Percentiles rank a stretch among this genome's conserved stretches.
Conservation (phyloP, 23 tunicate species). For the Styela plicata region DNA sequence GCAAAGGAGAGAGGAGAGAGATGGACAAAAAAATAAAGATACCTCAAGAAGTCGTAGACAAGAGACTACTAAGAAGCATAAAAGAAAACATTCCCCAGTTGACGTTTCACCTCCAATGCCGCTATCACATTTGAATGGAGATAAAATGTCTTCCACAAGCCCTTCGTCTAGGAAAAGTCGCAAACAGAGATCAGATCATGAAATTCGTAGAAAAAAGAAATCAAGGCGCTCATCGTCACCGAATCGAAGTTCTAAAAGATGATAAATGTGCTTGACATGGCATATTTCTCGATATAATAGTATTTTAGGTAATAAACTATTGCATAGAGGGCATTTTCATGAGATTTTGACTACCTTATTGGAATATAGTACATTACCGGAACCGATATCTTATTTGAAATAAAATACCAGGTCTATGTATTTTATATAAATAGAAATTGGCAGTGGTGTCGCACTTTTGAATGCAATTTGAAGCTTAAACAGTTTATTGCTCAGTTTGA, state of each 20-base stretch:
- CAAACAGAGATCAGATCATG: slow-evolving; percentile 8
- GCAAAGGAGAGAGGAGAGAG: slow-evolving; percentile 10
- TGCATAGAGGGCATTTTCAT: background rate
- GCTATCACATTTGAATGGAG: slow-evolving; percentile 9
- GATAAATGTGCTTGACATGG: background rate
- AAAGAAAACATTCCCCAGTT: slow-evolving; percentile 9
- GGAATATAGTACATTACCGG: too few relatives aligned
- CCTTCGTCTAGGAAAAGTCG: slow-evolving; percentile 11
- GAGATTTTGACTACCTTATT: too few relatives aligned
- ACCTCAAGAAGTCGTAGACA: slow-evolving; percentile 12
- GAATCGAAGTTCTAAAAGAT: background rate
- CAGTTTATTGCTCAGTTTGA: too few relatives aligned
- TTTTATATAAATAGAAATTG: too few relatives aligned
- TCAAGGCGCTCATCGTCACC: background rate
- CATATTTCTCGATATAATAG: too few relatives aligned
- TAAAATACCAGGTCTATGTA: too few relatives aligned
- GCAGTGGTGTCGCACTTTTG: too few relatives aligned
- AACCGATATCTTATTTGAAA: too few relatives aligned
- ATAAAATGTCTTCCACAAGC: background rate
- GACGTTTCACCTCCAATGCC: slow-evolving; percentile 9
- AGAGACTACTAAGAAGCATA: slow-evolving; percentile 20
- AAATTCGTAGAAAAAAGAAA: slow-evolving; percentile 3
- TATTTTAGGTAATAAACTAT: background rate
- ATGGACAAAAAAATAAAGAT: background rate
- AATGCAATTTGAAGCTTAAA: too few relatives aligned